phyloP scores from a whole-genome alignment of 2,888 invertebrate genomes.

The Protophormia terraenovae region DNA sequence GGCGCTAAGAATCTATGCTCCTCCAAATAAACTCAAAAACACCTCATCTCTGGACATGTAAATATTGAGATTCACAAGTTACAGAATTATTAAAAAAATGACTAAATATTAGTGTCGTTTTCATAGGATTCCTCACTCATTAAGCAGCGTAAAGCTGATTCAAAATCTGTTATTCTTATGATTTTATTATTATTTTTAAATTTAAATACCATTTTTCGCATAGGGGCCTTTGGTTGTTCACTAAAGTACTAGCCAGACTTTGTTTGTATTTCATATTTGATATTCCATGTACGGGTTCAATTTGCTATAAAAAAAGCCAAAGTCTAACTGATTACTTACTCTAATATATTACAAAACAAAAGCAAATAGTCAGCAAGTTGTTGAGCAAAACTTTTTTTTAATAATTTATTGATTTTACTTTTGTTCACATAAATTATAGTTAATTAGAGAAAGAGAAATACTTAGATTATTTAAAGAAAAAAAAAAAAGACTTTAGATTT shows the following conservation, averaged over 20 bases:
- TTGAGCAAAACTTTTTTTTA: slow-evolving; percentile 21
- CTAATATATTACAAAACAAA: neutral
- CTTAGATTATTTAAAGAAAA: too few relatives aligned
- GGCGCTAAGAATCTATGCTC: too few relatives aligned
- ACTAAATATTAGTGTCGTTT: too few relatives aligned
- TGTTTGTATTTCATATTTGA: slow-evolving; percentile 19
- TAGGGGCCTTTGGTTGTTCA: neutral
- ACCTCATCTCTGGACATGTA: too few relatives aligned
- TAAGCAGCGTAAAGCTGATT: too few relatives aligned
- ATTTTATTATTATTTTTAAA: neutral
- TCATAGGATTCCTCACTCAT: too few relatives aligned
- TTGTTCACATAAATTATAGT: neutral
- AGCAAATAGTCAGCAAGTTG: neutral
- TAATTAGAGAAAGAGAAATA: neutral
- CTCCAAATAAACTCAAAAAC: too few relatives aligned
- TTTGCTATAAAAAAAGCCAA: slow-evolving; percentile 9
- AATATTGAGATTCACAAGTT: too few relatives aligned
- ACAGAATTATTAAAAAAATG: too few relatives aligned
- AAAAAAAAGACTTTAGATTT: too few relatives aligned
- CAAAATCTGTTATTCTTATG: too few relatives aligned
- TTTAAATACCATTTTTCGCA: neutral
- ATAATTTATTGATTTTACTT: slow-evolving; percentile 29
- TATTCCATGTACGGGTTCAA: neutral
- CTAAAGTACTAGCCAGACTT: neutral
- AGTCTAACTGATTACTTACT: slow-evolving; percentile 45